These are phyloP conservation scores for Etheostoma nigrum DNA, from an alignment of 2,797 vertebrate species.

Conservation along the genomic window DNA sequence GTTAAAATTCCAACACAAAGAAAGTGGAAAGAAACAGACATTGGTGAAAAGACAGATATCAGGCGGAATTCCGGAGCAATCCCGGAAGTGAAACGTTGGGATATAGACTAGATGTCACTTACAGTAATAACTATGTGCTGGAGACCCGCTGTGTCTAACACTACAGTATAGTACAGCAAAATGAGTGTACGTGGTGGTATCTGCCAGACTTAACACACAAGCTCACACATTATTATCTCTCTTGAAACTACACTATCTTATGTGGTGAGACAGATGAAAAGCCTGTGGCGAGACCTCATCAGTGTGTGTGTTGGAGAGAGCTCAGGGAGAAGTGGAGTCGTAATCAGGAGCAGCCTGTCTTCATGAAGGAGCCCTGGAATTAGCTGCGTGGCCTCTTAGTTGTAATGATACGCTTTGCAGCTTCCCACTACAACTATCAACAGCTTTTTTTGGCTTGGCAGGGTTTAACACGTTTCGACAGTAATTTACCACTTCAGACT, in stretches of 20 bases:
- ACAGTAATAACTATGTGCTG: slow-evolving; percentile 5
- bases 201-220: slow-evolving; percentile 10
- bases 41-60: too few species aligned
- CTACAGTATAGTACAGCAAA: background rate
- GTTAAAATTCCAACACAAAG: too few species aligned
- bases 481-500: slow-evolving; percentile 53
- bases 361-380: slow-evolving; percentile 78
- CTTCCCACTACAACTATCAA: slow-evolving; percentile 61
- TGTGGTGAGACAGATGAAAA: slow-evolving; percentile 65
- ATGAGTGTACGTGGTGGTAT: background rate
- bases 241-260: slow-evolving; percentile 42
- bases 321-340: slow-evolving; percentile 73
- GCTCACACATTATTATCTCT: background rate
- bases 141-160: slow-evolving; percentile 5
- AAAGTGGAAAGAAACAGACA: too few species aligned
- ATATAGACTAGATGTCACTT: too few species aligned
- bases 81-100: too few species aligned
- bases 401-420: slow-evolving; percentile 76
- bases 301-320: slow-evolving; percentile 63
- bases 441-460: slow-evolving; percentile 49
- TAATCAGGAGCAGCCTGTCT: slow-evolving; percentile 78
- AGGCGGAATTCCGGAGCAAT: too few species aligned
- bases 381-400: slow-evolving; percentile 76
- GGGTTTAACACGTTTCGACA: slow-evolving; percentile 43
- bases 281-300: slow-evolving; percentile 65